phyloP scores from a whole-genome alignment of 2,797 vertebrate genomes.

The Crotalus adamanteus region DNA sequence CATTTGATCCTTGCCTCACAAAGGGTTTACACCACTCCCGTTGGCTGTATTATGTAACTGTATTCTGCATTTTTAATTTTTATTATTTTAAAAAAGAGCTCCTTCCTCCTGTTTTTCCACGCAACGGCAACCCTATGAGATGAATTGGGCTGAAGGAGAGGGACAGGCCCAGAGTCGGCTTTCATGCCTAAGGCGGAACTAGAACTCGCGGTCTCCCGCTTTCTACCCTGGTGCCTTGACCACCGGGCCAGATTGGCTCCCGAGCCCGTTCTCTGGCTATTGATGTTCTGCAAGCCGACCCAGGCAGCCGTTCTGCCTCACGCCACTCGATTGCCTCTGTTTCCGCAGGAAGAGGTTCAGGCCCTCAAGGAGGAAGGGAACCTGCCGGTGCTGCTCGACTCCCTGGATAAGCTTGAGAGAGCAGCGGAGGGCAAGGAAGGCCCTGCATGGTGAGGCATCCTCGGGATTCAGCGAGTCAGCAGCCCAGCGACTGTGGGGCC shows the following conservation, averaged over 20 bases:
- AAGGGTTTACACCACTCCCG: background rate
- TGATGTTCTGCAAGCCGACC: background rate
- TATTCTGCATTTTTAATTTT: background rate
- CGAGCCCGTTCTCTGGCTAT: background rate
- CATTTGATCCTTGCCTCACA: background rate
- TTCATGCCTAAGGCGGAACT: background rate
- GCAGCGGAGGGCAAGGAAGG: conserved; percentile 68
- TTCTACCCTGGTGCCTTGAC: background rate
- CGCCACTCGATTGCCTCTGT: too few species aligned
- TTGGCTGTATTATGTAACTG: background rate
- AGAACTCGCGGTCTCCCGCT: background rate
- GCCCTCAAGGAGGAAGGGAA: conserved; percentile 84
- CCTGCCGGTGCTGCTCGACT: conserved; percentile 79
- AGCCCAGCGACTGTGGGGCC: background rate
- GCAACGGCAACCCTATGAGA: background rate
- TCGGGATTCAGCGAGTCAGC: background rate
- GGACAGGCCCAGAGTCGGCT: background rate
- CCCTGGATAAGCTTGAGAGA: conserved; percentile 82
- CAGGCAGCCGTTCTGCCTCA: background rate
- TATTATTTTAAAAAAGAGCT: background rate
- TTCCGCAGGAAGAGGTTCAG: conserved; percentile 81
- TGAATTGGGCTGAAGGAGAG: background rate
- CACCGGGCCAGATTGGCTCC: too few species aligned
- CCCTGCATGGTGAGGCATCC: conserved; percentile 78
- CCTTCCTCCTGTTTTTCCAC: background rate